Conservation (phyloP, 2,113 vertebrate genomes). For the Protobothrops mucrosquamatus region DNA sequence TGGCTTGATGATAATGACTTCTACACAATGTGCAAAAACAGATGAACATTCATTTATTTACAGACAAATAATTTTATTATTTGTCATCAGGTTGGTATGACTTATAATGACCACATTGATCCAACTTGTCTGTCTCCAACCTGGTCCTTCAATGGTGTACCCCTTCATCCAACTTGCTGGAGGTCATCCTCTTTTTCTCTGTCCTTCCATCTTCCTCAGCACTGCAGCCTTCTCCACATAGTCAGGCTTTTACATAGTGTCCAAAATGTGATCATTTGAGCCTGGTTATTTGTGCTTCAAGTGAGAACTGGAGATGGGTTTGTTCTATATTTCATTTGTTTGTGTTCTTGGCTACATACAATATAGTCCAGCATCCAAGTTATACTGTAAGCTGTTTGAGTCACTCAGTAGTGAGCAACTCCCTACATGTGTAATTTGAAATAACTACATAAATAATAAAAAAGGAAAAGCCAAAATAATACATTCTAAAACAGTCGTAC, state of each 20-base stretch:
- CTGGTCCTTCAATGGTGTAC: not conserved
- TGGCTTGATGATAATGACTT: not conserved
- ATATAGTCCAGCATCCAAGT: not conserved
- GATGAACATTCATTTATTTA: not conserved
- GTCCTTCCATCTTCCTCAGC: not conserved
- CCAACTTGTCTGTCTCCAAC: not conserved
- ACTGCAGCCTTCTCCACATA: not conserved
- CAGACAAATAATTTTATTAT: not conserved
- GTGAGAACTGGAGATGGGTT: not conserved
- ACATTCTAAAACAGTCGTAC: not conserved
- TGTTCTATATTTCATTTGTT: not conserved
- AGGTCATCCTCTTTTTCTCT: not conserved
- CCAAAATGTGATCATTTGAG: not conserved
- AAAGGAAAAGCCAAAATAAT: not conserved
- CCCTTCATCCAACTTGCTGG: not conserved
- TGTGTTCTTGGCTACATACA: not conserved
- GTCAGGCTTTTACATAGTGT: not conserved
- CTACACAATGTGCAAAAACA: not conserved
- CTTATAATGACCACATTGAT: not conserved
- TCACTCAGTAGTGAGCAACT: not conserved
- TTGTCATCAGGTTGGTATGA: not conserved
- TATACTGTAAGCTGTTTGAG: not conserved
- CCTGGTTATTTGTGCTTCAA: not conserved
- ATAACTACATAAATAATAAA: not conserved
- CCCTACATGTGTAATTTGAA: not conserved